These are phyloP conservation scores for Callaeas wilsoni DNA, from an alignment of 2,113 vertebrate species.

Conservation along the genomic window DNA sequence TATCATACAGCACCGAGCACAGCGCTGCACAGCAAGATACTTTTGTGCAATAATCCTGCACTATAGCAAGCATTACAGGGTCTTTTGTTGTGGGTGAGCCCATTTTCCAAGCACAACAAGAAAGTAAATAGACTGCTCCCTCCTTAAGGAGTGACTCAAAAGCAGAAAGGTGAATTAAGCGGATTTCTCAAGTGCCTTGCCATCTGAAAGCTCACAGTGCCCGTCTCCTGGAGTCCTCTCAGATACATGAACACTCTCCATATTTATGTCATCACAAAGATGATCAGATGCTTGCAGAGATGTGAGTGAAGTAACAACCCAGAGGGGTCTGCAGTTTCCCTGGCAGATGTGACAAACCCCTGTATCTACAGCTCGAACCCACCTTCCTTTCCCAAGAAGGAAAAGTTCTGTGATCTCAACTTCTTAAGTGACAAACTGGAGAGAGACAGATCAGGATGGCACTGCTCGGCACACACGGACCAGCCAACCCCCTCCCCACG, in stretches of 20 bases:
- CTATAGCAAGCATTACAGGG: conserved; percentile 28
- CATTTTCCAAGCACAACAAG: not conserved
- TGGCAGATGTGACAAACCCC: not conserved
- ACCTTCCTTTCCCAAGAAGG: not conserved
- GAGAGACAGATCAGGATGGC: not conserved
- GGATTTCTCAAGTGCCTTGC: not conserved
- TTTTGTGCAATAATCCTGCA: conserved; percentile 64
- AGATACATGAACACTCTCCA: accelerated
- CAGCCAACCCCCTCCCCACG: not conserved
- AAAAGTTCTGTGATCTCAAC: not conserved
- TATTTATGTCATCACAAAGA: not conserved
- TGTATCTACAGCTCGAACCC: not conserved
- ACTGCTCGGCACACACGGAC: accelerated
- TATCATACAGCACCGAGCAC: conserved; percentile 7
- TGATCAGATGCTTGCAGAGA: not conserved
- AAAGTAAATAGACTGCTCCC: not conserved
- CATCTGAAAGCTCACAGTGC: not conserved
- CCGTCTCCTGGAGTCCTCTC: not conserved
- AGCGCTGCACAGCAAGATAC: conserved; percentile 28
- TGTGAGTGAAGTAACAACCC: accelerated
- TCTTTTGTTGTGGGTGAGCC: conserved; percentile 27
- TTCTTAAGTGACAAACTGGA: accelerated
- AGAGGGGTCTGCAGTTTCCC: not conserved
- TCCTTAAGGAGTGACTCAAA: not conserved
- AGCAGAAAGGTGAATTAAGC: conserved; percentile 14